These are phyloP conservation scores for Micronycteris hirsuta DNA, from an alignment of 2,113 vertebrate species.

Conservation along the genomic window DNA sequence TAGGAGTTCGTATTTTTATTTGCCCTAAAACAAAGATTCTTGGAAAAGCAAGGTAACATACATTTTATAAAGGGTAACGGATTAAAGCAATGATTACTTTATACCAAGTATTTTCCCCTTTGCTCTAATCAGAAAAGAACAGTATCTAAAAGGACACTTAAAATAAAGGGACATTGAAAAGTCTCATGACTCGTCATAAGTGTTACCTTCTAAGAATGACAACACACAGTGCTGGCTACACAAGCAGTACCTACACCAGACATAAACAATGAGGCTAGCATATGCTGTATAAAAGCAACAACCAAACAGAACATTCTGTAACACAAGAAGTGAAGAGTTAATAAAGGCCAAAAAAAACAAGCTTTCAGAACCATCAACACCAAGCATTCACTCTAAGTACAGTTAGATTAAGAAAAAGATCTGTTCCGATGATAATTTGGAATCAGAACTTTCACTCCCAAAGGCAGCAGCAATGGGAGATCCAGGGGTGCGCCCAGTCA, in stretches of 20 bases:
- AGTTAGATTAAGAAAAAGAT: background rate
- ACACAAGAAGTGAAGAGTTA: background rate
- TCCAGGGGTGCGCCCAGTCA: background rate
- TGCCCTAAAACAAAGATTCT: slow-evolving; percentile 13
- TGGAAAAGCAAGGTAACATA: slow-evolving; percentile 4
- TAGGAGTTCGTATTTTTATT: background rate
- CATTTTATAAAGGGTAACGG: background rate
- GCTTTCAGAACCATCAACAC: background rate
- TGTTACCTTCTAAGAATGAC: slow-evolving; percentile 28
- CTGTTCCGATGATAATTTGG: background rate
- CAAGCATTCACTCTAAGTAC: slow-evolving; percentile 1
- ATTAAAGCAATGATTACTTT: slow-evolving; percentile 21
- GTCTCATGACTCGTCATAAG: background rate
- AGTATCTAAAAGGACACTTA: background rate
- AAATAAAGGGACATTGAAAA: background rate
- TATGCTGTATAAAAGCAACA: background rate
- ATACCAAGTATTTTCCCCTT: background rate
- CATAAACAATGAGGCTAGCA: background rate
- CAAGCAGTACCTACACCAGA: slow-evolving; percentile 10
- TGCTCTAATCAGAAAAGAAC: slow-evolving; percentile 19
- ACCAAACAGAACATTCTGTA: slow-evolving; percentile 26
- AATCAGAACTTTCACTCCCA: background rate
- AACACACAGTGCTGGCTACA: background rate
- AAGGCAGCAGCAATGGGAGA: background rate
- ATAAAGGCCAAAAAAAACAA: background rate